Evolutionary conservation across 2,888 invertebrate genomes (phyloP).

Genomic region (Agonopterix alstromeriana): DNA sequence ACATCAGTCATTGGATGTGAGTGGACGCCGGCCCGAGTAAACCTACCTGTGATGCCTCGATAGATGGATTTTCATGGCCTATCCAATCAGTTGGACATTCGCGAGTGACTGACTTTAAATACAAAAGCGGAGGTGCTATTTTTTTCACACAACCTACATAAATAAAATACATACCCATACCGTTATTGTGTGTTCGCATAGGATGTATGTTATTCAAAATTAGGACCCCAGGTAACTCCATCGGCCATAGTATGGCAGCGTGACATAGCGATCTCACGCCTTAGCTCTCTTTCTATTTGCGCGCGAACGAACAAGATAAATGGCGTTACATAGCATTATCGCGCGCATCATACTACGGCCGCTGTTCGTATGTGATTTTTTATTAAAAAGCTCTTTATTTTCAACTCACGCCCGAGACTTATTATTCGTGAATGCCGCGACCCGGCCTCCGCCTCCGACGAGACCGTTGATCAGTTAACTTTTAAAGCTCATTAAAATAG

Average conservation of each 20-base stretch:
- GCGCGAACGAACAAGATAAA: no score
- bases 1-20: slow-evolving; percentile 57
- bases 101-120: slow-evolving; percentile 2
- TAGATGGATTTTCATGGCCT: slow-evolving; percentile 5
- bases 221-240: no score
- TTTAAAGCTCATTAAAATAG: slow-evolving; percentile 74
- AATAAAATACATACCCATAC: no score
- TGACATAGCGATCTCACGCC: no score
- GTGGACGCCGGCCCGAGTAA: slow-evolving; percentile 22
- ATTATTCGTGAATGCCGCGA: slow-evolving; percentile 15
- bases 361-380: no score
- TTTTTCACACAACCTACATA: not conserved
- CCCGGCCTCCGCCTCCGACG: slow-evolving; percentile 19
- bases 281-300: no score
- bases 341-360: no score
- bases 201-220: no score
- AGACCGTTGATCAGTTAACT: slow-evolving; percentile 64
- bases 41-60: slow-evolving; percentile 13
- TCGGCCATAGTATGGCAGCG: no score
- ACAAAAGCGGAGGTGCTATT: not conserved
- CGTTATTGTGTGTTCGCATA: no score
- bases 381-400: no score
- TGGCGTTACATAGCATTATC: no score
- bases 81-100: not conserved
- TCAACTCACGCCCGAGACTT: slow-evolving; percentile 7